phyloP scores from a whole-genome alignment of 2,888 invertebrate genomes.

The Lasius platythorax region DNA sequence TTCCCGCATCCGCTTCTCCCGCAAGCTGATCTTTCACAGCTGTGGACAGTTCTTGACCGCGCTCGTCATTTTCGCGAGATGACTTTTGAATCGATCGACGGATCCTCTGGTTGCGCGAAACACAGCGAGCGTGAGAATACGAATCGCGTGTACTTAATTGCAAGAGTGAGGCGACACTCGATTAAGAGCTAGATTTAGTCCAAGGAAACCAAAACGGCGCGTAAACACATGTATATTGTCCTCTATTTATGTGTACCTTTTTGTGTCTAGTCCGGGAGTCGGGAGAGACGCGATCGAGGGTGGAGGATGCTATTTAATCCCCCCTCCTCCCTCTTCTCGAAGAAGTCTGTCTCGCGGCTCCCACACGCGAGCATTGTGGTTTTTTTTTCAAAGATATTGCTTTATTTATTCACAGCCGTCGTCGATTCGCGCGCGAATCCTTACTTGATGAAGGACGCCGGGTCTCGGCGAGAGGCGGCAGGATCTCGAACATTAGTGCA shows the following conservation, averaged over 20 bases:
- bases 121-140: constrained; percentile 18
- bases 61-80: background rate
- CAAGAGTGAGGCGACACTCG: constrained; percentile 32
- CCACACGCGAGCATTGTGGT: constrained; percentile 68
- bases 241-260: constrained; percentile 84
- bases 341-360: constrained; percentile 61
- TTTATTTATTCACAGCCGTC: constrained; percentile 74
- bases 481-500: constrained; percentile 65
- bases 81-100: background rate
- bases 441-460: constrained; percentile 8
- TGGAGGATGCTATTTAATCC: constrained; percentile 1
- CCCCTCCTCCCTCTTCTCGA: background rate
- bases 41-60: background rate
- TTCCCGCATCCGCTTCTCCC: background rate
- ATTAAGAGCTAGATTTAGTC: constrained; percentile 47
- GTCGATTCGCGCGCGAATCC: constrained; percentile 47
- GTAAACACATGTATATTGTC: constrained; percentile 72
- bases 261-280: constrained; percentile 84
- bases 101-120: background rate
- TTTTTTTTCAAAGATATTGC: constrained; percentile 76
- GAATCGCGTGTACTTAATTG: constrained; percentile 41
- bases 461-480: constrained; percentile 47
- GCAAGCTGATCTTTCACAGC: background rate
- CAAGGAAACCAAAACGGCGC: constrained; percentile 26
- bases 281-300: constrained; percentile 56